Evolutionary conservation across 2,797 vertebrate species (phyloP).

Genomic region (Antrozous pallidus): DNA sequence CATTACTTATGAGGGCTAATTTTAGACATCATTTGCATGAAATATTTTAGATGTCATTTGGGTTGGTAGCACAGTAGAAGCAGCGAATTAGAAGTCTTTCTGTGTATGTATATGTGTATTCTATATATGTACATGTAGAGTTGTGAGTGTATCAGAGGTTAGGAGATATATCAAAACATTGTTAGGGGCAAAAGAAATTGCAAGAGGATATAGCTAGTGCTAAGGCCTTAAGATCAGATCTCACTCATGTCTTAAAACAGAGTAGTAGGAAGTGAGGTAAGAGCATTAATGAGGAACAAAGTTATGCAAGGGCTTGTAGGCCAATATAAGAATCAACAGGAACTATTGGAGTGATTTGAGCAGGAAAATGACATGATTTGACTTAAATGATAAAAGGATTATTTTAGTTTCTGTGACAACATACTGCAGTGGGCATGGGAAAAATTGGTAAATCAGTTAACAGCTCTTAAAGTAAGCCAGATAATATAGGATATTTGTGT

Average conservation of each 20-base stretch:
- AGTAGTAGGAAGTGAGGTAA: not conserved
- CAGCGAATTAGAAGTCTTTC: not conserved
- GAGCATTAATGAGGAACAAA: not conserved
- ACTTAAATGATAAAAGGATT: not conserved
- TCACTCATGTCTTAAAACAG: not conserved
- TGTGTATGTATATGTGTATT: not conserved
- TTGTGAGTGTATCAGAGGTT: not conserved
- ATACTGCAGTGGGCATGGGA: not conserved
- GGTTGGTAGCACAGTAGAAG: not conserved
- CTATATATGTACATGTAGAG: not conserved
- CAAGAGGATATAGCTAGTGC: not conserved
- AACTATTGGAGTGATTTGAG: not conserved
- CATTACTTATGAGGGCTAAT: not conserved
- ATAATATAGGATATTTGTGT: not conserved
- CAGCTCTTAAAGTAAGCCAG: not conserved
- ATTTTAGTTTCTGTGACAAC: not conserved
- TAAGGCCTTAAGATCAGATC: not conserved
- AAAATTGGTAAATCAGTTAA: not conserved
- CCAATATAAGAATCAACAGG: not conserved
- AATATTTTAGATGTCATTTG: not conserved
- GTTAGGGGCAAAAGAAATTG: not conserved
- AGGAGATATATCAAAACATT: not conserved
- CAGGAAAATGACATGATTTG: not conserved
- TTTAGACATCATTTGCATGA: slow-evolving; percentile 10
- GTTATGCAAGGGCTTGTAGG: not conserved